These are phyloP conservation scores for Amphipyra berbera DNA, from an alignment of 2,888 invertebrate species.

Conservation along the genomic window DNA sequence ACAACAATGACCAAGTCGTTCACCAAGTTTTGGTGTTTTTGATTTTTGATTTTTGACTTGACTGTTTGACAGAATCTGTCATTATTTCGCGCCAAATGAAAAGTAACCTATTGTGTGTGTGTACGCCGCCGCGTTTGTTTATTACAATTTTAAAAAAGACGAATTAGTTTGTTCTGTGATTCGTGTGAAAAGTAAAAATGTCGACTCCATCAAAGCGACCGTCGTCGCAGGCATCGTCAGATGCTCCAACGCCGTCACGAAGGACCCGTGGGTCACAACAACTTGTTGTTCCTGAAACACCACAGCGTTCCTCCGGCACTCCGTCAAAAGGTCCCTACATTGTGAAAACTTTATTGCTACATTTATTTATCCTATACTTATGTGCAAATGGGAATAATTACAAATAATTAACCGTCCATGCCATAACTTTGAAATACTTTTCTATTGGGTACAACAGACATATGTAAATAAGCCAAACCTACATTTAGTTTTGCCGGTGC, in stretches of 20 bases:
- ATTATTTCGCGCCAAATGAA: conserved; percentile 54
- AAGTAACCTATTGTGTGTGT: conserved; percentile 26
- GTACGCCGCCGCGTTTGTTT: conserved; percentile 41
- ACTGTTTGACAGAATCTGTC: conserved; percentile 29
- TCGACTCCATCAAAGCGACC: conserved; percentile 85
- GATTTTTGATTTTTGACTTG: no score
- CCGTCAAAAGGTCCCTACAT: conserved; percentile 80
- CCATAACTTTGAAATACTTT: no score
- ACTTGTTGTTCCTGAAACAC: conserved; percentile 86
- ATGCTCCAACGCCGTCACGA: conserved; percentile 84
- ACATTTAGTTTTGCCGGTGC: no score
- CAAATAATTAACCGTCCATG: no score
- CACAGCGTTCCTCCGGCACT: conserved; percentile 83
- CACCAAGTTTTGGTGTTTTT: no score
- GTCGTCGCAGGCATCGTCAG: conserved; percentile 83
- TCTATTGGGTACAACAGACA: no score
- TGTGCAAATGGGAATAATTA: no score
- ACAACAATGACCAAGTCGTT: no score
- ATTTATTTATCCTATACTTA: no score
- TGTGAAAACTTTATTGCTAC: background rate
- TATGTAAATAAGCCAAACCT: no score
- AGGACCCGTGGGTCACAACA: conserved; percentile 83
- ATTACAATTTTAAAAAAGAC: conserved; percentile 17
- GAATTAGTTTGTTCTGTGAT: conserved; percentile 3
- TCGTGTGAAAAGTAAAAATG: conserved; percentile 65